A percentile compares a stretch with the other conserved stretches of the same genome.
Evolutionary conservation across 2,797 vertebrate species (phyloP).

Genomic region (Dryobates pubescens): DNA sequence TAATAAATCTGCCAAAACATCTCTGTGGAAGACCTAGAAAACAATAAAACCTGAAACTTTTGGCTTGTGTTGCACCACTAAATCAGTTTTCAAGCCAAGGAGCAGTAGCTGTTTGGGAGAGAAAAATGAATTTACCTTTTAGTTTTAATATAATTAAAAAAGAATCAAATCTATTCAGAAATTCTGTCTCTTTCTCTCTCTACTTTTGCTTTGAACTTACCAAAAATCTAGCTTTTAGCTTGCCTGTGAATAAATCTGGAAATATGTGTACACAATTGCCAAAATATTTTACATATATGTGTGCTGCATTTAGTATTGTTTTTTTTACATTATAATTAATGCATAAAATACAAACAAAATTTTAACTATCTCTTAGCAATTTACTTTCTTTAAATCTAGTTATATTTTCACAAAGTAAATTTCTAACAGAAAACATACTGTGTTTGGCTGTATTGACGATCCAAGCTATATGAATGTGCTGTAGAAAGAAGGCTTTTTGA

Average conservation of each 20-base stretch:
- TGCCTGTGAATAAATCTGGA: neutral
- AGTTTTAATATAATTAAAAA: neutral
- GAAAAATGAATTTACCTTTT: neutral
- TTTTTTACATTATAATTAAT: neutral
- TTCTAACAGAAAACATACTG: neutral
- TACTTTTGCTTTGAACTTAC: neutral
- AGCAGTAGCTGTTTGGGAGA: neutral
- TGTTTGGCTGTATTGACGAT: neutral
- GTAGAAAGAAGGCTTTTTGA: neutral
- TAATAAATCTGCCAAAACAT: neutral
- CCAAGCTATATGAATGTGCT: neutral
- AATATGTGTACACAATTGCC: neutral
- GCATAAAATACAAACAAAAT: neutral
- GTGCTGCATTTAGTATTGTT: neutral
- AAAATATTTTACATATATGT: neutral
- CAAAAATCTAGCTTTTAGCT: neutral
- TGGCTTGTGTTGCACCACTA: neutral
- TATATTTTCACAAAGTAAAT: neutral
- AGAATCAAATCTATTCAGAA: neutral
- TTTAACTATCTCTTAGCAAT: neutral
- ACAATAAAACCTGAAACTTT: neutral
- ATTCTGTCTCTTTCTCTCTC: neutral
- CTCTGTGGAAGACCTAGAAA: neutral
- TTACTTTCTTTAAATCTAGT: neutral
- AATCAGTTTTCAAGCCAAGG: neutral